Evolutionary conservation across 2,797 vertebrate genomes (phyloP).

Genomic region (Thaleichthys pacificus): DNA sequence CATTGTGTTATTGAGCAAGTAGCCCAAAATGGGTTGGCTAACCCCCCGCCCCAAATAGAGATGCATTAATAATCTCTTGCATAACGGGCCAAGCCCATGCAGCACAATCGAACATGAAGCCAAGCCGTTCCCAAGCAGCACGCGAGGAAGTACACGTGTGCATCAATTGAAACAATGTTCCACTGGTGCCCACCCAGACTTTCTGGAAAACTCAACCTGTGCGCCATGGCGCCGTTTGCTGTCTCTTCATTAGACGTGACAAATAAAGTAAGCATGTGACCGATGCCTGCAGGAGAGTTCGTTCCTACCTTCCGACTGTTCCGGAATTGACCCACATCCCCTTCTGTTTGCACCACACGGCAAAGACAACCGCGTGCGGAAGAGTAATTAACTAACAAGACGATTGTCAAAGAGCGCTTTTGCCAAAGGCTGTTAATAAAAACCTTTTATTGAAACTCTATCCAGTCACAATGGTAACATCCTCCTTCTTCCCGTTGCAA

Average conservation of each 20-base stretch:
- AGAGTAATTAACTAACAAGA: constrained; percentile 22
- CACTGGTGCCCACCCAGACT: neutral
- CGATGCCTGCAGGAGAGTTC: constrained; percentile 33
- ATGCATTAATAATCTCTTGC: constrained; percentile 65
- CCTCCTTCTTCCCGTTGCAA: constrained; percentile 44
- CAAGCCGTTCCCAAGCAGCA: constrained; percentile 12
- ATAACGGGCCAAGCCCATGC: constrained; percentile 70
- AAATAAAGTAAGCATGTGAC: constrained; percentile 60
- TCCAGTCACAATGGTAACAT: constrained; percentile 64
- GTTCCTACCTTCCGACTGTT: constrained; percentile 81
- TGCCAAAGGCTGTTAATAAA: neutral
- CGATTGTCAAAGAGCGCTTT: constrained; percentile 35
- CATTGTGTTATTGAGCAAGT: too few relatives aligned
- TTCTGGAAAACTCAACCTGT: neutral
- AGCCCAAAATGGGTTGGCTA: too few relatives aligned
- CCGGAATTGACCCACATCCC: constrained; percentile 84
- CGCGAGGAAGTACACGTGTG: constrained; percentile 30
- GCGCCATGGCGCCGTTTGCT: neutral
- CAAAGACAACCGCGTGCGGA: constrained; percentile 61
- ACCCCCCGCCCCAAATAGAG: constrained; percentile 21
- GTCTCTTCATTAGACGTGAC: constrained; percentile 40
- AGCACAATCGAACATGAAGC: constrained; percentile 22
- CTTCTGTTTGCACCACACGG: constrained; percentile 64
- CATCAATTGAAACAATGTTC: neutral
- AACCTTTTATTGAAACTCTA: constrained; percentile 47